Base-by-base conservation (phyloP, 1,140 invertebrate species). In the Dreissena rostriformis region DNA sequence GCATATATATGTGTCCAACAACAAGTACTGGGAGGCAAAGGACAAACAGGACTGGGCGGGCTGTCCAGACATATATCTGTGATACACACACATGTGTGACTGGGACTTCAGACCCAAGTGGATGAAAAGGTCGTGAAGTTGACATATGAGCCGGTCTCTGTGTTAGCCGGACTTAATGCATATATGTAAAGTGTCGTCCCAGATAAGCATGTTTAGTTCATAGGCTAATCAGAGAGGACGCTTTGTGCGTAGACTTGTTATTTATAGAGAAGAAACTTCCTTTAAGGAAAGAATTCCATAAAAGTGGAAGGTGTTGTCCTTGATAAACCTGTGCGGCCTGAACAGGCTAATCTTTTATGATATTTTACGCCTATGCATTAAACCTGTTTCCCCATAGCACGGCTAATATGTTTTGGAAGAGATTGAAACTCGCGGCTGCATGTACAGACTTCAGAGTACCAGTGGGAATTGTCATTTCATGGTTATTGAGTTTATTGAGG, bases 1-100 rank as follows among this genome's bases (percentile, higher is more conserved):
- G 87, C 94, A 97, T 80, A 96, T 97, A 80, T 97, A 99, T 91
- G 94, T 97, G 68, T 99, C 96, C 94, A 97, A 95, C 84, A 96
- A 96, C 81, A 95, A 96, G 87, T 99, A 99, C 94, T 99, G 99
- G 99, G 95, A 97, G 76, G 96, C 95, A 92, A 99, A 99, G 94
- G 95, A 95, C 85, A 96, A 95, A 84, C 95, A 96, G 91, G 96
- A 99, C 93, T 99, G 98, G 98, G 93, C 95, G 39, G 94, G 93
- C 90, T 99, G 98, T 95, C 98, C 98, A 26, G 96, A 98, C 92
- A 99, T 99, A 93, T 99, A 77, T 78, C 66, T 84, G 74, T 84
- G 75, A 78, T 78, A 84, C 12, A 74, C 22, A 51, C 26, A 11
- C 65, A 11, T 24, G 19, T 14, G 12, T n/a, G 17, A 61, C 57